Evolutionary conservation across 2,888 invertebrate genomes (phyloP), one percentile per base, ranked within the genome.

Genomic region (Spilarctia lutea): DNA sequence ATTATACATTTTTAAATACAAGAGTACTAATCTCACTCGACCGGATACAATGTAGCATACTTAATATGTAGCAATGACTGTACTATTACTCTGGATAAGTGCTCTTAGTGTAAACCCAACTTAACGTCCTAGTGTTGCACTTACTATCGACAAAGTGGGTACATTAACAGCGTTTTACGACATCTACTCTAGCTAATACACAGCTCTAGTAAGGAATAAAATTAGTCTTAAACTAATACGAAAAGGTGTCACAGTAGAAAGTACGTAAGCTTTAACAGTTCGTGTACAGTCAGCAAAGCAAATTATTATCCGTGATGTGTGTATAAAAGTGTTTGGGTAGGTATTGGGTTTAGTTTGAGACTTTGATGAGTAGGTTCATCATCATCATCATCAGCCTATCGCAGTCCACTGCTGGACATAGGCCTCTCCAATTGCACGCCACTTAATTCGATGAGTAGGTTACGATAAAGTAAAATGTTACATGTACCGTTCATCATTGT

Each of bases 161-260:
- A 77, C 81, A 74, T 83, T 83, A 81, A 81, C 75, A 76, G 73
- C 73, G 72, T 81, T 83, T 83, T 83, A 83, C 85, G 81, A 84
- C 75, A 78, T 83, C 71, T 75, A 79, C 73, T 84, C 72, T 35
- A 42, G 72, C 65, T 84, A 81, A 79, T 81, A 83, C 65, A 75
- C 68, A 56, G 71, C 63, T 75, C 69, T 67, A 79, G 75, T 76
- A 68, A 71, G 68, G 74, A 81, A 82, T 79, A 74, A 71, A 78
- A 79, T 81, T 82, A 72, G 75, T n/a, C 73, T 82, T 75, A 75
- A 75, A 66, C 67, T 73, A 48, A 75, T 75, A 71, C 67, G 60
- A 73, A 75, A 72, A 63, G 72, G 74, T 73, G 70, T 72, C 68
- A 48, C 74, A 56, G 65, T 66, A 72, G 63, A 68, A 69, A 72